These are phyloP conservation scores for Xanthorhoe spadicearia DNA, from an alignment of 2,888 invertebrate species.

Conservation along the genomic window DNA sequence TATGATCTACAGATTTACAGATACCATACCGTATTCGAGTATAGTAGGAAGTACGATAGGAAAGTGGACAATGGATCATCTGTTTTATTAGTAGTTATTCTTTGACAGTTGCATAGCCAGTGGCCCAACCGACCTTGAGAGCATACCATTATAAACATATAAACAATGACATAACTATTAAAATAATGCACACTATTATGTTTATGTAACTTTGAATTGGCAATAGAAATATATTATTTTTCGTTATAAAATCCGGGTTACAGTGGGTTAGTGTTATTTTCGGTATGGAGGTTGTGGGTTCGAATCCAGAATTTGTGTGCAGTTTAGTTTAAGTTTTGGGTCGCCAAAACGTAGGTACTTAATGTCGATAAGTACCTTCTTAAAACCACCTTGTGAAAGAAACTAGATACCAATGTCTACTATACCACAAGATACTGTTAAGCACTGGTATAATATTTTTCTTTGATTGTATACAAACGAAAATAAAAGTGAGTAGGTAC, in stretches of 20 bases:
- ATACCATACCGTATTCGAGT: too few species aligned
- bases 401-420: too few species aligned
- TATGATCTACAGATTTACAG: too few species aligned
- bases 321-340: too few species aligned
- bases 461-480: too few species aligned
- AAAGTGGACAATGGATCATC: background rate
- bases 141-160: conserved; percentile 15
- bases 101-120: conserved; percentile 14
- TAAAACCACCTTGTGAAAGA: too few species aligned
- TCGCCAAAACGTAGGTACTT: too few species aligned
- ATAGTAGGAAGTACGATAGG: too few species aligned
- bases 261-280: background rate
- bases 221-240: background rate
- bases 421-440: too few species aligned
- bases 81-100: background rate
- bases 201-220: conserved; percentile 20
- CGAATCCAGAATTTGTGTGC: too few species aligned
- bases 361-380: too few species aligned
- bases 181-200: background rate
- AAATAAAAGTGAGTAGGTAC: background rate
- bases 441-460: too few species aligned
- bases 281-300: background rate
- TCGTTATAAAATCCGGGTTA: background rate
- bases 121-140: conserved; percentile 24
- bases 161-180: conserved; percentile 24